These are phyloP conservation scores for Akabosia matsudoensis DNA, from an alignment of 1,140 invertebrate species.

Conservation along the genomic window DNA sequence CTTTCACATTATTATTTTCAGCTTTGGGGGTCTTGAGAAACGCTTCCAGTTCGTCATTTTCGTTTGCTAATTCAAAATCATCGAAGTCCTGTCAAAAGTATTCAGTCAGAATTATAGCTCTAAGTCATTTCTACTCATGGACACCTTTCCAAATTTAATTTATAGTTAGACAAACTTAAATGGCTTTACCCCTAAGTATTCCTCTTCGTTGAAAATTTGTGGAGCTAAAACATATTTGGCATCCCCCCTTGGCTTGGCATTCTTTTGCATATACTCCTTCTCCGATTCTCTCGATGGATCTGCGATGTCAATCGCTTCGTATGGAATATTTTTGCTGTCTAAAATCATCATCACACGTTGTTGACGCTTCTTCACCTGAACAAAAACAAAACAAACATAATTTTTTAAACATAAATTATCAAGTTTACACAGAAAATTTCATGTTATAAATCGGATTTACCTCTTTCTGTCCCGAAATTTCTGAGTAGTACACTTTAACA, in stretches of 20 bases:
- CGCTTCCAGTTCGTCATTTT: conserved; percentile 81
- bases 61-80: conserved; percentile 85
- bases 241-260: conserved; percentile 61
- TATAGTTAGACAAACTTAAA: conserved; percentile 38
- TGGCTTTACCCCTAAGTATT: conserved; percentile 90
- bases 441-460: conserved; percentile 62
- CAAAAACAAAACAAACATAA: conserved; percentile 42
- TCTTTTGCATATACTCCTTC: conserved; percentile 88
- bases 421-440: no score
- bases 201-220: conserved; percentile 87
- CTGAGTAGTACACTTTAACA: conserved; percentile 82
- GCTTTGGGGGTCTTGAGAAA: conserved; percentile 59
- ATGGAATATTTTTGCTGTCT: conserved; percentile 81
- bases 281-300: conserved; percentile 81
- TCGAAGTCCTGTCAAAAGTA: conserved; percentile 75
- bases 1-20: conserved; percentile 22
- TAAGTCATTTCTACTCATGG: conserved; percentile 18
- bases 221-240: conserved; percentile 77
- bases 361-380: conserved; percentile 89
- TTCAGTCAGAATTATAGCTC: neutral
- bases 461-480: conserved; percentile 87
- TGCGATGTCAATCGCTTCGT: conserved; percentile 86
- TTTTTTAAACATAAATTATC: conserved; percentile 18
- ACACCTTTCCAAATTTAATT: neutral
- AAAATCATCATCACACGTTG: conserved; percentile 86